Percentiles rank a stretch among this genome's conserved stretches.
phyloP scores from a whole-genome alignment of 1,140 invertebrate genomes.

The Lepeophtheirus salmonis region DNA sequence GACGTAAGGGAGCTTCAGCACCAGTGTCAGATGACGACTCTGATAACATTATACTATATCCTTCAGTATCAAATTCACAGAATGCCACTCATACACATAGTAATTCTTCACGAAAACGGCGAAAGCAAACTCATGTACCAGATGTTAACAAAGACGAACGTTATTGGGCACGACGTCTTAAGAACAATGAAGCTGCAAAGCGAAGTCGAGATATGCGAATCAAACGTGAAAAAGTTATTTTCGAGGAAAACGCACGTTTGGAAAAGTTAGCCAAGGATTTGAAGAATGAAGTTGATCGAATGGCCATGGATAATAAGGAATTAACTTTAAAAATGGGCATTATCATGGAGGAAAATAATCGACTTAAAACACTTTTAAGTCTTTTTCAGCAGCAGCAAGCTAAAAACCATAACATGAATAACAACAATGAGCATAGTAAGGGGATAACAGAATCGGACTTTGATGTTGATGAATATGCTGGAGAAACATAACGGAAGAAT shows the following conservation, averaged over 20 bases:
- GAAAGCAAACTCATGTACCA: slow-evolving; percentile 7
- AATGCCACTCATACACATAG: too few relatives aligned
- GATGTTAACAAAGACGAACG: slow-evolving; percentile 1
- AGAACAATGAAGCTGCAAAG: slow-evolving; percentile 8
- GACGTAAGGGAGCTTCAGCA: too few relatives aligned
- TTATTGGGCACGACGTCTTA: neutral
- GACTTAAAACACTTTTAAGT: slow-evolving; percentile 7
- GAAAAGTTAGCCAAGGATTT: neutral
- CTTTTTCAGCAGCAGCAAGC: too few relatives aligned
- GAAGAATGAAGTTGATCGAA: neutral
- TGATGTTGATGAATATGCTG: too few relatives aligned
- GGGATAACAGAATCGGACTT: too few relatives aligned
- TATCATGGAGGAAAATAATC: neutral
- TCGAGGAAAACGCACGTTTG: slow-evolving; percentile 3
- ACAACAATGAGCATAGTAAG: too few relatives aligned
- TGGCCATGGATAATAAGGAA: slow-evolving; percentile 6
- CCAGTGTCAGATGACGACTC: too few relatives aligned
- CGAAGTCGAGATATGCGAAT: slow-evolving; percentile 1
- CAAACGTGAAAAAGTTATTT: slow-evolving; percentile 4
- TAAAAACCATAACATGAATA: too few relatives aligned
- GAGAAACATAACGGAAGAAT: too few relatives aligned
- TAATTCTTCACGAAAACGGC: neutral
- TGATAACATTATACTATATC: too few relatives aligned
- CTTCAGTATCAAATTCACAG: too few relatives aligned
- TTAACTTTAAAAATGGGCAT: slow-evolving; percentile 2